Conservation (phyloP, 2,888 invertebrate genomes). For the Sacculina carcini region DNA sequence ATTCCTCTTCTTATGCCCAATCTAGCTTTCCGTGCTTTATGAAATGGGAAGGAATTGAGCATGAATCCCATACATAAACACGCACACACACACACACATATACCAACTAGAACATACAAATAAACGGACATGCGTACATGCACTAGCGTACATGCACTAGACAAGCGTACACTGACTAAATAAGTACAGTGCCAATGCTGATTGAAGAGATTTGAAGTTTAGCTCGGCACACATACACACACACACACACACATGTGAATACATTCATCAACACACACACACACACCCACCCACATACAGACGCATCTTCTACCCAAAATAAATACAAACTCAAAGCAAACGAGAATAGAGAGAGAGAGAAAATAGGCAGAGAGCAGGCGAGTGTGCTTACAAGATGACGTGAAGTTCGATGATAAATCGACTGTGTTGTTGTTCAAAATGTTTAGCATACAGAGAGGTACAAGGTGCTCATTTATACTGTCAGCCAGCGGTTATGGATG, state of each 20-base stretch:
- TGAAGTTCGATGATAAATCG: too few species aligned
- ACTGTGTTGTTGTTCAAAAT: too few species aligned
- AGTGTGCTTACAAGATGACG: not conserved
- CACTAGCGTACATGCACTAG: not conserved
- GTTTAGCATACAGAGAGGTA: too few species aligned
- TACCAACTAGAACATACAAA: too few species aligned
- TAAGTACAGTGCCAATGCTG: not conserved
- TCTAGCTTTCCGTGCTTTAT: too few species aligned
- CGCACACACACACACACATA: too few species aligned
- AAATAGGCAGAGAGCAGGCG: not conserved
- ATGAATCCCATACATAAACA: too few species aligned
- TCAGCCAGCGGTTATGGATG: too few species aligned
- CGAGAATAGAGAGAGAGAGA: not conserved
- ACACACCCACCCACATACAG: not conserved
- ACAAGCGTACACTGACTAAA: not conserved
- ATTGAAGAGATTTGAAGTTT: not conserved
- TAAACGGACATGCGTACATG: not conserved
- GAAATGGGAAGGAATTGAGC: too few species aligned
- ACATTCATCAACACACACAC: not conserved
- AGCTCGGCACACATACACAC: not conserved
- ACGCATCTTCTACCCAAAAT: not conserved
- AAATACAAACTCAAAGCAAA: not conserved
- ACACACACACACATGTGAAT: not conserved
- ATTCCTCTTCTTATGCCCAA: too few species aligned
- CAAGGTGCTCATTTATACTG: too few species aligned